Conservation (phyloP, 2,797 vertebrate species). For the Octomys mimax region DNA sequence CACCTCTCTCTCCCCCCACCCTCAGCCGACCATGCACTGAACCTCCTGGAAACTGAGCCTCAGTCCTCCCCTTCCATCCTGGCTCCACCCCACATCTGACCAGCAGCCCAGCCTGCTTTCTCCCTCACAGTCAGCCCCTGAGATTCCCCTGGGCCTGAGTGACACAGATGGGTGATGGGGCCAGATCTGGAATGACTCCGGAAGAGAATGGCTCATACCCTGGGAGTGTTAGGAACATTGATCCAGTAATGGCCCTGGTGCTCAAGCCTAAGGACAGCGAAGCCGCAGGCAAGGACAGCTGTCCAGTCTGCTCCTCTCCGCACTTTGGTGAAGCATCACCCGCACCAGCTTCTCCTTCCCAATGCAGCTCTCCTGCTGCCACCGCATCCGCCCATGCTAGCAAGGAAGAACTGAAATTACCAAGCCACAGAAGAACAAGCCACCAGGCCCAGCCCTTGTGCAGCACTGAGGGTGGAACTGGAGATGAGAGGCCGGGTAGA, state of each 20-base stretch:
- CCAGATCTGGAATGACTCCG: not conserved
- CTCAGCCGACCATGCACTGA: not conserved
- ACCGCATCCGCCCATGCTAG: not conserved
- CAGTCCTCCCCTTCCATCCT: fast-evolving
- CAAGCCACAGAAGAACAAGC: not conserved
- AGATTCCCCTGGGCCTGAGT: not conserved
- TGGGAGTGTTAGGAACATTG: not conserved
- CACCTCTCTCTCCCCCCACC: too few species aligned
- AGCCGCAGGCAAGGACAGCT: not conserved
- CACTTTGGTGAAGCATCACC: too few species aligned
- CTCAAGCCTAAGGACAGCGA: not conserved
- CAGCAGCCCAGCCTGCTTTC: not conserved
- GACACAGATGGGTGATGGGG: not conserved
- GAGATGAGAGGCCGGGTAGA: not conserved
- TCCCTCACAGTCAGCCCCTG: fast-evolving
- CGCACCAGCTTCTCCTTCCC: not conserved
- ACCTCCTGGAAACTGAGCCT: not conserved
- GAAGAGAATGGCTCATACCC: not conserved
- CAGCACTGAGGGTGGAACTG: not conserved
- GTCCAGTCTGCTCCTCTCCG: fast-evolving
- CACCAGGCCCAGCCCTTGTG: not conserved
- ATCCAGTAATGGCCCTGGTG: not conserved
- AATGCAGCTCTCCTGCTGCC: not conserved
- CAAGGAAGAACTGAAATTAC: not conserved
- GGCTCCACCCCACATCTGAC: too few species aligned